Evolutionary conservation across 2,113 vertebrate species (phyloP), one percentile per base, ranked within the genome.

Genomic region (Pseudorhombus dupliciocellatus): DNA sequence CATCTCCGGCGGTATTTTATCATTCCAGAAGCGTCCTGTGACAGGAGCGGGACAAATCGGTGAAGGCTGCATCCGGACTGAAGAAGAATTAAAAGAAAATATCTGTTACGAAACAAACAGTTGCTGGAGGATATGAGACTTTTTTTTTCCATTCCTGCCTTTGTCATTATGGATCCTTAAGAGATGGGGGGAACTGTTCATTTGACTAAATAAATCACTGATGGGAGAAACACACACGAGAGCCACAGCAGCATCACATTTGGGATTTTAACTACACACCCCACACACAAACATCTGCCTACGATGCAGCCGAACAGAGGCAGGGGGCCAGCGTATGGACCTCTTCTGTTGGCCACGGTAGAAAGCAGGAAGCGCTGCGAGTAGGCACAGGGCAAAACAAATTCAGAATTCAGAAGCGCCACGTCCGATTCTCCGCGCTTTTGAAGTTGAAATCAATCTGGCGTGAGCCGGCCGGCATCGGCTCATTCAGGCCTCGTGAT

Each of bases 241-340:
- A 14, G 31, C 10, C 37, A 44, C 4, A 5, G 40, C 40, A 44
- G 40, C 40, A 5, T 20, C n/a, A 25, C 4, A 58, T 25, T 4
- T 25, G 34, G 46, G 42, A 57, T 68, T 68, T 61, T 18, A 16
- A 51, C 20, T 42, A 5, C 42, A n/a, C n/a, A 30, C 10, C 18
- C 70, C 52, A 40, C 50, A 61, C 8, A 5, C 53, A 54, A 55
- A 72, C 62, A 54, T 26, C 18, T 34, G 31, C 42, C 20, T n/a
- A 8, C 10, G 20, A 9, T 21, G 21, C 46, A 50, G 46, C 20
- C 20, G n/a, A 46, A 46, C 28, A 11, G 40, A 51, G 37, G 51
- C 44, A 28, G 66, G 20, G 8, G 52, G 58, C 4, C 37, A 30
- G 51, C 40, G 12, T 26, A 31, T 59, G 4, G 2, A 30, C 58